Conservation (phyloP, 1,140 invertebrate genomes). For the Cotesia vestalis region DNA sequence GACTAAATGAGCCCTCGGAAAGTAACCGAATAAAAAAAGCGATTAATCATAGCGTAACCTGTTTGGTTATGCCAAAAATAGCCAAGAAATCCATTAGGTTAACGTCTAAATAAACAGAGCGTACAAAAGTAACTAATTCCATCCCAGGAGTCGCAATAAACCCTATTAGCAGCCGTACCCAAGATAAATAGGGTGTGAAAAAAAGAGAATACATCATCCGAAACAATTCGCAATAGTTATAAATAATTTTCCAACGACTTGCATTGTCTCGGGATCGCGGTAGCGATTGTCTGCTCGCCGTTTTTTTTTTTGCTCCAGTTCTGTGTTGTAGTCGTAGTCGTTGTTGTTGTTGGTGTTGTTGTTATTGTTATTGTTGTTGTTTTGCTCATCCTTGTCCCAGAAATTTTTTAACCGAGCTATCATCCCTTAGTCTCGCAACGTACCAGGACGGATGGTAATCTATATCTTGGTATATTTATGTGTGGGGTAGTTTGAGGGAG, state of each 20-base stretch:
- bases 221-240: slow-evolving; percentile 25
- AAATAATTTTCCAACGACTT: slow-evolving; percentile 30
- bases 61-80: not conserved
- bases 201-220: slow-evolving; percentile 4
- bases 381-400: not conserved
- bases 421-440: not conserved
- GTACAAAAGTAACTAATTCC: slow-evolving; percentile 26
- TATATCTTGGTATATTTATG: slow-evolving; percentile 31
- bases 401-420: slow-evolving; percentile 9
- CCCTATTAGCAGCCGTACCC: slow-evolving; percentile 18
- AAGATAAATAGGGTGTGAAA: slow-evolving; percentile 6
- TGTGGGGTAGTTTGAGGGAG: slow-evolving; percentile 9
- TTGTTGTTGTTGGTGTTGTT: not conserved
- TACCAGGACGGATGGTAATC: slow-evolving; percentile 26
- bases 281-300: not conserved
- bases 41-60: not conserved
- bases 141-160: slow-evolving; percentile 30
- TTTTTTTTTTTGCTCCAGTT: no score
- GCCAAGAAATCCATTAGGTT: slow-evolving; percentile 16
- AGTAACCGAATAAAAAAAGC: not conserved
- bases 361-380: no score
- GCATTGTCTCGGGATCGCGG: slow-evolving; percentile 13
- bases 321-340: no score
- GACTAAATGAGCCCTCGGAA: no score
- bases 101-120: slow-evolving; percentile 11